Base-by-base conservation (phyloP, 2,113 vertebrate species). In the Sclerurus mexicanus region DNA sequence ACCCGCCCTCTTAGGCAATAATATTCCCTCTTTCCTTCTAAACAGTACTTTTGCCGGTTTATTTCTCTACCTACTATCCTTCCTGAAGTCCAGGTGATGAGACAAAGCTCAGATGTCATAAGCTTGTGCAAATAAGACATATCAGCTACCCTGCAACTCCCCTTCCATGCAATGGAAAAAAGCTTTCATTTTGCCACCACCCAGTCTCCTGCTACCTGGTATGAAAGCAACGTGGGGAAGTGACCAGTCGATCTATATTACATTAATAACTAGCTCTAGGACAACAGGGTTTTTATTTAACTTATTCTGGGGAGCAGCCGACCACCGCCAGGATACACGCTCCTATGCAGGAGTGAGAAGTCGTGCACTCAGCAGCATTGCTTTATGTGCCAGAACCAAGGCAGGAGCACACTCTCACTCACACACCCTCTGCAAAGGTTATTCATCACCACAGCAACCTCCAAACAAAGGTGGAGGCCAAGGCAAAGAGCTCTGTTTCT, bases 401-500 rank as follows among this genome's bases (percentile, higher is more conserved):
- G 87, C 92, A 87, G 67, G 18, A 37, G 16, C 10, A 21, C 92
- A 33, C 86, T 17, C 63, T 18, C 40, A n/a, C 84, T 93, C 86
- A 72, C 90, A 74, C 82, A 14, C 68, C 73, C 89, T 66, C 87
- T 4, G 2, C 50, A 39, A 56, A 63, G 93, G 60, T 81, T 63
- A 93, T 96, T 97, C 89, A 94, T 98, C 93, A 73, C 97, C 96
- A 97, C 94, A 95, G 96, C 90, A 97, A 97, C 96, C 73, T 73
- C 86, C 88, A 97, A 98, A 97, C 89, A 97, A 86, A 97, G 90
- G 91, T 25, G 76, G 80, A 82, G 90, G 80, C 72, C 92, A 75
- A 78, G 81, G 75, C 87, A 87, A 44, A 71, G 63, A 79, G 52
- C 50, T 69, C 52, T 8, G 44, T 42, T 95, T 67, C 94, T 87